phyloP scores from a whole-genome alignment of 2,797 vertebrate species.

The Lithobates pipiens region DNA sequence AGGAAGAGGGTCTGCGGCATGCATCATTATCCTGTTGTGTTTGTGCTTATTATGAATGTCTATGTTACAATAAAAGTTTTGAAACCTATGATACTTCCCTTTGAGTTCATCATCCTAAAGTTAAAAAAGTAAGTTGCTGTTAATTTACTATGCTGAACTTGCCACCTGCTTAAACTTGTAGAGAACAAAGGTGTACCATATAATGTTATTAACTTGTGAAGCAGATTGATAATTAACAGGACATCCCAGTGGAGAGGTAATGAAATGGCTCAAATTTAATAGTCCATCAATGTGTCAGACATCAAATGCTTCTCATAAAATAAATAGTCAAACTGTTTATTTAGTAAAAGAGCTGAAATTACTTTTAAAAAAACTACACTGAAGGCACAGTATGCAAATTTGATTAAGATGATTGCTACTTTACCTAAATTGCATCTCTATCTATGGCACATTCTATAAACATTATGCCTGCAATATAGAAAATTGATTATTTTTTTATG shows the following conservation, averaged over 20 bases:
- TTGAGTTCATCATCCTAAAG: neutral
- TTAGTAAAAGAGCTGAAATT: slow-evolving; percentile 32
- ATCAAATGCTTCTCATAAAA: slow-evolving; percentile 51
- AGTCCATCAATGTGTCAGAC: slow-evolving; percentile 54
- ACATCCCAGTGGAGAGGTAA: slow-evolving; percentile 45
- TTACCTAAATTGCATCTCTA: slow-evolving; percentile 41
- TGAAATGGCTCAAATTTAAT: slow-evolving; percentile 53
- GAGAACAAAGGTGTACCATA: slow-evolving; percentile 40
- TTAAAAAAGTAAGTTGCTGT: neutral
- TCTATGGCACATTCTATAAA: slow-evolving; percentile 43
- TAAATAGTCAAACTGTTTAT: slow-evolving; percentile 42
- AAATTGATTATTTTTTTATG: slow-evolving; percentile 43
- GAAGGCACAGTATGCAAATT: slow-evolving; percentile 51
- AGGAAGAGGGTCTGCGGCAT: no score
- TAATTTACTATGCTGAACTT: slow-evolving; percentile 26
- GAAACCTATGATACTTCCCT: neutral
- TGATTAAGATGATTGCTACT: slow-evolving; percentile 56
- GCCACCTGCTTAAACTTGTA: slow-evolving; percentile 12
- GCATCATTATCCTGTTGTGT: neutral
- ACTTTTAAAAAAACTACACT: slow-evolving; percentile 42
- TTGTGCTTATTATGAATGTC: neutral
- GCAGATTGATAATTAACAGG: slow-evolving; percentile 48
- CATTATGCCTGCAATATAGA: slow-evolving; percentile 43
- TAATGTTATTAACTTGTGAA: slow-evolving; percentile 42
- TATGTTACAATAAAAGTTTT: neutral